Conservation (phyloP, 2,888 invertebrate genomes). For the Dioctria rufipes region DNA sequence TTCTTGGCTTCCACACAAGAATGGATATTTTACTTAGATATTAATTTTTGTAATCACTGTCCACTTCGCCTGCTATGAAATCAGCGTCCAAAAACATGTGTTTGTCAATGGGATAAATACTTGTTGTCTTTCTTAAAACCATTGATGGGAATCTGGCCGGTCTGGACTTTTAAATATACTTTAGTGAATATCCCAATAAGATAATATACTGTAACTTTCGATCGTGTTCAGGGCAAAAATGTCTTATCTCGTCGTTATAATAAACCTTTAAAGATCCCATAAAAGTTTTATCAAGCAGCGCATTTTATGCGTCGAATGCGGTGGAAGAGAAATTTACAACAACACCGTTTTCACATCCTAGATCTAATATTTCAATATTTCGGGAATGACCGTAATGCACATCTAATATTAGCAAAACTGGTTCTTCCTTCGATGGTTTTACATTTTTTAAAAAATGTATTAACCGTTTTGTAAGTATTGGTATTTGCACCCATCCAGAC, state of each 20-base stretch:
- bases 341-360: constrained; percentile 54
- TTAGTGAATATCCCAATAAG: background rate
- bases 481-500: background rate
- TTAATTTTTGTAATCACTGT: background rate
- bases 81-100: constrained; percentile 51
- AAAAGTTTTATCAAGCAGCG: constrained; percentile 57
- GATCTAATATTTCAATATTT: constrained; percentile 60
- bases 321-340: constrained; percentile 57
- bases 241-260: constrained; percentile 57
- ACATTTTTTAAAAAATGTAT: constrained; percentile 62
- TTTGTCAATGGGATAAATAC: constrained; percentile 48
- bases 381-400: constrained; percentile 62
- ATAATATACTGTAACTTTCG: background rate
- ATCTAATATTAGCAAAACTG: constrained; percentile 62
- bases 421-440: constrained; percentile 60
- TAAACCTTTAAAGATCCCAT: constrained; percentile 58
- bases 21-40: background rate
- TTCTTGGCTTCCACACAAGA: constrained; percentile 2
- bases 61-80: constrained; percentile 48
- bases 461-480: constrained; percentile 65
- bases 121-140: constrained; percentile 56
- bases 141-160: constrained; percentile 55
- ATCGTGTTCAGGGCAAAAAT: constrained; percentile 1
- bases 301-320: constrained; percentile 55
- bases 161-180: constrained; percentile 48